These are phyloP conservation scores for Tridacna crocea DNA, from an alignment of 2,888 invertebrate genomes.

Conservation along the genomic window DNA sequence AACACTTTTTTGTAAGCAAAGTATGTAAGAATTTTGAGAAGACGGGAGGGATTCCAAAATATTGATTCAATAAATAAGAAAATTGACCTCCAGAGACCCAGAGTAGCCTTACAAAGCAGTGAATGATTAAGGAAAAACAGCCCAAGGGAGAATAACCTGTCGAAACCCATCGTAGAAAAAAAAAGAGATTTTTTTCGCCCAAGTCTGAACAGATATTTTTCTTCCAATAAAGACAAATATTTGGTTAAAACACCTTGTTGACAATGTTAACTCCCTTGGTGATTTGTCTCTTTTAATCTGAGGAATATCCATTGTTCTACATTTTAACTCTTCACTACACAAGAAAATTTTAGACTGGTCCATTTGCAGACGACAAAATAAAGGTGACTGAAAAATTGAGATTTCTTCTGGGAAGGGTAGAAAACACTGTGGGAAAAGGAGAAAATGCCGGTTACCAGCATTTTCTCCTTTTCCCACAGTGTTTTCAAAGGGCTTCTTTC, in stretches of 20 bases:
- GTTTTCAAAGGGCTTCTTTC: not conserved
- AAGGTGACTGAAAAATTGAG: no score
- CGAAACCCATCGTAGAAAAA: not conserved
- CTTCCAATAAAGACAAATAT: not conserved
- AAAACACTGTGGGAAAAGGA: not conserved
- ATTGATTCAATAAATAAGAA: slow-evolving; percentile 4
- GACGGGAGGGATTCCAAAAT: slow-evolving; percentile 4
- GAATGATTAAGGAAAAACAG: slow-evolving; percentile 13
- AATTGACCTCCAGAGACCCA: slow-evolving; percentile 8
- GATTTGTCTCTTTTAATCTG: not conserved
- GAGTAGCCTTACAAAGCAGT: not conserved
- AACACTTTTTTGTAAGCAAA: no score
- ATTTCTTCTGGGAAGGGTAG: not conserved
- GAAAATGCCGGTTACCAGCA: not conserved
- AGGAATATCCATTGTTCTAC: no score
- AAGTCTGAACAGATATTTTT: slow-evolving; percentile 2
- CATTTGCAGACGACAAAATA: not conserved
- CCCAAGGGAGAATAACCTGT: slow-evolving; percentile 4
- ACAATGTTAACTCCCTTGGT: not conserved
- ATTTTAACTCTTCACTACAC: no score
- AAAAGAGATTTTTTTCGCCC: not conserved
- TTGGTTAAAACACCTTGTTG: slow-evolving; percentile 8
- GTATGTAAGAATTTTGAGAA: no score
- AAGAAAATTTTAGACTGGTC: no score
- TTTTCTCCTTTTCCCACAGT: not conserved